A percentile compares a stretch with the other conserved stretches of the same genome.
Conservation (phyloP, 2,888 invertebrate species). For the Micoletzkya japonica region DNA sequence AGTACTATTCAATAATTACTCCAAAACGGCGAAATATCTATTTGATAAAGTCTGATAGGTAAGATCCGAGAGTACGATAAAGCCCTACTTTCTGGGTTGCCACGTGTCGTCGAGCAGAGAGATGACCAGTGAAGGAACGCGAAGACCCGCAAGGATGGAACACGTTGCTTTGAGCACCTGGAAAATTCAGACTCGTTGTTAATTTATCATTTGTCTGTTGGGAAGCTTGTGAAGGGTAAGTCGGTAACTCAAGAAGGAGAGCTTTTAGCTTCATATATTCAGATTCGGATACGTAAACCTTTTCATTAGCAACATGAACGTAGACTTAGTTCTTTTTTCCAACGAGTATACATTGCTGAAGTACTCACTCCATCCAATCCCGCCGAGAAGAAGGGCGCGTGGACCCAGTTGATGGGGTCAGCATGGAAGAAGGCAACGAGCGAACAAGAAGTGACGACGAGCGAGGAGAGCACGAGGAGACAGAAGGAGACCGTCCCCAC, state of each 20-base stretch:
- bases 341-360: no score
- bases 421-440: slow-evolving; percentile 30
- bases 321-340: no score
- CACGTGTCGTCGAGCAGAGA: slow-evolving; percentile 26
- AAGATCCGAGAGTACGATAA: no score
- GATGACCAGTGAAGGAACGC: slow-evolving; percentile 17
- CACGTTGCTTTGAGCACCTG: slow-evolving; percentile 18
- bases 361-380: slow-evolving; percentile 17
- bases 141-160: slow-evolving; percentile 17
- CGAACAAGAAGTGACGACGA: slow-evolving; percentile 25
- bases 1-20: no score
- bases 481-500: slow-evolving; percentile 27
- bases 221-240: no score
- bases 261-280: no score
- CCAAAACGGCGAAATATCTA: no score
- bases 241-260: no score
- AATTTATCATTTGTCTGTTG: not conserved
- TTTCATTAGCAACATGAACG: no score
- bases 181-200: not conserved
- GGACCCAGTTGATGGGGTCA: slow-evolving; percentile 25
- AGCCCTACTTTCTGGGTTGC: slow-evolving; percentile 25
- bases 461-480: slow-evolving; percentile 22
- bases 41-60: no score
- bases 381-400: slow-evolving; percentile 25
- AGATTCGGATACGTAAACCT: no score